phyloP scores from a whole-genome alignment of 1,140 invertebrate species.

The Tenebrio molitor region DNA sequence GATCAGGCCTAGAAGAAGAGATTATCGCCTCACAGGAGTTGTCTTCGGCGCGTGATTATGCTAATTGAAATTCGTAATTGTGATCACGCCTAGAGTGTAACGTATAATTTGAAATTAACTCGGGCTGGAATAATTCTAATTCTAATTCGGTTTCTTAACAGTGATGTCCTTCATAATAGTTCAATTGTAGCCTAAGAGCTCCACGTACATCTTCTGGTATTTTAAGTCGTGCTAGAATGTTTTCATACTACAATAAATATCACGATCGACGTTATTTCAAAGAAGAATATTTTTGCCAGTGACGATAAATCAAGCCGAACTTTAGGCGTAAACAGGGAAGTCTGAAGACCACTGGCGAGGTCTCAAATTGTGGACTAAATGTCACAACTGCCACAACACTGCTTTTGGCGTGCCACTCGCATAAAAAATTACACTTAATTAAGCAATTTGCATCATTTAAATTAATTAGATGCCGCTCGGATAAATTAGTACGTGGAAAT shows the following conservation, averaged over 20 bases:
- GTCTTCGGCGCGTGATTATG: no score
- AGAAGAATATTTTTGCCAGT: neutral
- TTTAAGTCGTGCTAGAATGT: slow-evolving; percentile 29
- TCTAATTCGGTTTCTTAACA: slow-evolving; percentile 26
- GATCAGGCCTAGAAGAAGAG: no score
- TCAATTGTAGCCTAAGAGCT: slow-evolving; percentile 30
- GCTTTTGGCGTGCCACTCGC: neutral
- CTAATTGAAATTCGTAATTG: neutral
- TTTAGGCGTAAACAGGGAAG: neutral
- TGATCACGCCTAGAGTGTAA: neutral
- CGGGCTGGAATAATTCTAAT: neutral
- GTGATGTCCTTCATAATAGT: slow-evolving; percentile 31
- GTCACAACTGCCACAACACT: neutral
- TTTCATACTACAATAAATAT: slow-evolving; percentile 26
- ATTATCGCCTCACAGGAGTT: no score
- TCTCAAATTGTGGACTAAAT: neutral
- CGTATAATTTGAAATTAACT: neutral
- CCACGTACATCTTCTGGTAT: slow-evolving; percentile 27
- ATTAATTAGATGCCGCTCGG: neutral
- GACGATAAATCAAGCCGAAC: slow-evolving; percentile 2
- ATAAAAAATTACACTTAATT: slow-evolving; percentile 6
- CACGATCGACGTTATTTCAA: neutral
- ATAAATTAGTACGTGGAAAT: neutral
- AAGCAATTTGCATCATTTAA: slow-evolving; percentile 14
- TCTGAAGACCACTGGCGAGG: neutral